Evolutionary conservation across 2,888 invertebrate genomes (phyloP), one percentile per base, ranked within the genome.

Genomic region (Leptopterna dolabrata): DNA sequence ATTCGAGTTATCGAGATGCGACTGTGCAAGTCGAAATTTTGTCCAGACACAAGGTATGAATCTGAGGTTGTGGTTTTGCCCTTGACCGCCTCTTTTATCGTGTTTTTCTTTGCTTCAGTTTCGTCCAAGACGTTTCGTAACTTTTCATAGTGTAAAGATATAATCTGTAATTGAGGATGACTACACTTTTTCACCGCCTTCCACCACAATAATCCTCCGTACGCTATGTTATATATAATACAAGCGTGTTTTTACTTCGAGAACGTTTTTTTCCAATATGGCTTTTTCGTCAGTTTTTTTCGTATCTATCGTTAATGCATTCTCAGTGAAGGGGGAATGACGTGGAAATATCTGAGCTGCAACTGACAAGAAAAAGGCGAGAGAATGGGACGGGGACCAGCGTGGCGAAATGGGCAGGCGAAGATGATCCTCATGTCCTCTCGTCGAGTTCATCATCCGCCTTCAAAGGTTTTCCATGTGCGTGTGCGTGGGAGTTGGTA

Each of bases 101-200:
- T 2, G 36, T 4, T 36, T 2, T 36, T 36, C 36, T 36, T 36
- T 36, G 36, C 36, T 36, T 36, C 7, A 24, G 6, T 63, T 11
- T 63, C 24, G n/a, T 63, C 24, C 6, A n/a, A 63, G 24, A 63
- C 27, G 63, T 63, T 63, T 24, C 24, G 63, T 63, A 19, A 63
- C 19, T 27, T 63, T 27, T 63, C 63, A 63, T 9, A 27, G 24
- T 27, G 24, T 27, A 19, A 13, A 47, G 36, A 13, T 3, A 24
- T 55, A 63, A 63, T 63, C 63, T 3, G 63, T 63, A 63, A 63
- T 63, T 63, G 63, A 63, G 63, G 63, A 63, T 63, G 63, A 63
- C 63, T 27, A 63, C 16, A 19, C 0, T 19, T 63, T 63, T 63
- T 63, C 24, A 27, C 24, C 24, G 63, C 63, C 24, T 24, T 19